A percentile compares a stretch with the other conserved stretches of the same genome.
Conservation (phyloP, 1,140 invertebrate genomes). For the Pogonus chalceus region DNA sequence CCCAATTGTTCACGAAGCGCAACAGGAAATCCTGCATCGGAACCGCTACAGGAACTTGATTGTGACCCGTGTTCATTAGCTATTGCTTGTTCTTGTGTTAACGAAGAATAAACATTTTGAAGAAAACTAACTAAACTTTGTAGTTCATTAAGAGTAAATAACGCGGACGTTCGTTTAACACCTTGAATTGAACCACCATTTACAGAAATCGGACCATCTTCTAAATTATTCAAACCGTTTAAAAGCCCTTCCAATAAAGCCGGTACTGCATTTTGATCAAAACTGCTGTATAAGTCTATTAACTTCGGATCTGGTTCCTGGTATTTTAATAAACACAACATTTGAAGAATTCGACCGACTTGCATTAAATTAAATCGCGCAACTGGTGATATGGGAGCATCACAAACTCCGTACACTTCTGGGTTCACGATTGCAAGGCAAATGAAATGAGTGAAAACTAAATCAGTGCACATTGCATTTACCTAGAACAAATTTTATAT, state of each 20-base stretch:
- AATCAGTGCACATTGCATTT: conserved; percentile 76
- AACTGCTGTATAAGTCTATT: conserved; percentile 62
- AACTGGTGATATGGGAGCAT: conserved; percentile 83
- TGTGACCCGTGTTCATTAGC: neutral
- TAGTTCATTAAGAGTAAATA: conserved; percentile 60
- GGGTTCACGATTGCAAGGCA: conserved; percentile 95
- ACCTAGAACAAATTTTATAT: conserved; percentile 40
- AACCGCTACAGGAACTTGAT: neutral
- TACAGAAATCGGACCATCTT: conserved; percentile 43
- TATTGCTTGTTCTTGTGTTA: neutral
- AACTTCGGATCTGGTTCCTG: conserved; percentile 65
- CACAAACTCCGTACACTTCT: conserved; percentile 90
- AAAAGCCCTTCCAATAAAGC: conserved; percentile 62
- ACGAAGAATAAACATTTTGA: conserved; percentile 30
- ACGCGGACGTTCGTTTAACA: conserved; percentile 48
- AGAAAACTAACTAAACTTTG: conserved; percentile 49
- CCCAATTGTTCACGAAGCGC: conserved; percentile 16
- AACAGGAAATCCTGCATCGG: neutral
- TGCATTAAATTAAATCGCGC: conserved; percentile 90
- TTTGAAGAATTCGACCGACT: conserved; percentile 82
- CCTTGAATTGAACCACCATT: conserved; percentile 49
- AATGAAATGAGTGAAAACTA: conserved; percentile 90
- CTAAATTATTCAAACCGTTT: conserved; percentile 45
- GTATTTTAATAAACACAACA: conserved; percentile 74
- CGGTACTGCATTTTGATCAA: conserved; percentile 68